Base-by-base conservation (phyloP, 2,113 vertebrate species). In the Podarcis cretensis region DNA sequence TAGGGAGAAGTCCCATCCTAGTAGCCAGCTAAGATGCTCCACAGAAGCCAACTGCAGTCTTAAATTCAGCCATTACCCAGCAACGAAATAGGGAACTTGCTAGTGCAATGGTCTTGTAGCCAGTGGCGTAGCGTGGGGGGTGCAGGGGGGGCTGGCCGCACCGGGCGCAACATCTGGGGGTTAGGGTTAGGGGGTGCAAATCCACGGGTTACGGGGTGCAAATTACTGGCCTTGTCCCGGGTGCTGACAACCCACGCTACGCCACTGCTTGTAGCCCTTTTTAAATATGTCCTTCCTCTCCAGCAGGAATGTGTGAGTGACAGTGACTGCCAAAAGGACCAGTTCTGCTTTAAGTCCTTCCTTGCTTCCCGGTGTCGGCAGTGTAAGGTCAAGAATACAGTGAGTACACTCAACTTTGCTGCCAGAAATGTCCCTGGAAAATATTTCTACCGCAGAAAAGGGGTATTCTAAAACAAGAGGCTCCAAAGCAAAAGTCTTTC, bases 371-470 rank as follows among this genome's bases (percentile, higher is more conserved):
- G 66, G 25, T 91, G 90, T 65, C 59, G 30, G 37, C n/a, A 91
- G 48, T 91, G 90, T 30, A 91, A 89, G 59, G 48, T 32, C 16
- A 86, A 89, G 14, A 71, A 89, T 43, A 89, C 14, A 63, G 90
- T 89, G 84, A 91, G 90, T 74, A 5, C 6, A 2, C 40, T 48
- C 9, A 37, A 14, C 20, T 37, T 65, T 37, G 59, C 59, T 27
- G 59, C 59, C 63, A n/a, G 59, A 82, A 37, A 10, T 9, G 18
- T 40, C 12, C 37, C 5, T 16, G 59, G 21, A 2, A 82, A 65
- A 12, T 14, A 65, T 82, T 40, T 21, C 12, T 63, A 35, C 18
- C 7, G 4, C n/a, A 35, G 20, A 63, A 63, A 63, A 57, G 16
- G 8, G n/a, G 18, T 57, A 14, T 35, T 37, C 73, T 75, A 37